Conservation (phyloP, 2,797 vertebrate genomes). For the Scomberomorus guttatus region DNA sequence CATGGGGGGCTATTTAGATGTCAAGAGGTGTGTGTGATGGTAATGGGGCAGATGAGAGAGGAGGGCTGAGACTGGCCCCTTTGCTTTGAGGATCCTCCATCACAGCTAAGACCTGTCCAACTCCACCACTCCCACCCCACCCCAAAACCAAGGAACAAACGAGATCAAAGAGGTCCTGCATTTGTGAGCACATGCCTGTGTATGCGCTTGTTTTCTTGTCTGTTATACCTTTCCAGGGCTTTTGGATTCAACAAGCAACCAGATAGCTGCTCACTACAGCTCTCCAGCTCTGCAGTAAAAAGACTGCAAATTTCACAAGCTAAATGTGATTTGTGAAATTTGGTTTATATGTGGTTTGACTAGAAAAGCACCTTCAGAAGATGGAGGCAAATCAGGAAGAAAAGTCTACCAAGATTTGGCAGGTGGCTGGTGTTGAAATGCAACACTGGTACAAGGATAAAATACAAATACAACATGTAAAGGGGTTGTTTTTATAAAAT, state of each 20-base stretch:
- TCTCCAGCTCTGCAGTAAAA: background rate
- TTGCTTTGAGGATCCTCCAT: slow-evolving; percentile 77
- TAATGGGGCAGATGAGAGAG: slow-evolving; percentile 82
- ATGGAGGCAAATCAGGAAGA: background rate
- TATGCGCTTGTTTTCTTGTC: slow-evolving; percentile 44
- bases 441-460: background rate
- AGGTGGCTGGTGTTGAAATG: slow-evolving; percentile 2
- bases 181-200: slow-evolving; percentile 52
- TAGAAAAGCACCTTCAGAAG: background rate
- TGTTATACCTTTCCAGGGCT: slow-evolving; percentile 8
- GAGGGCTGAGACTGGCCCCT: slow-evolving; percentile 68
- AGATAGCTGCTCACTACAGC: slow-evolving; percentile 2
- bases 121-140: slow-evolving; percentile 50
- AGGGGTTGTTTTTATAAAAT: background rate
- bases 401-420: background rate
- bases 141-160: slow-evolving; percentile 43
- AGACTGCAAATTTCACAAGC: background rate
- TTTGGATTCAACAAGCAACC: slow-evolving; percentile 21
- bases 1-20: slow-evolving; percentile 79
- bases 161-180: slow-evolving; percentile 66
- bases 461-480: background rate
- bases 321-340: background rate
- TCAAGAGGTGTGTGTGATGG: slow-evolving; percentile 81
- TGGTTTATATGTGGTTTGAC: no score
- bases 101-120: slow-evolving; percentile 63